Conservation (phyloP, 1,140 invertebrate species). For the Maniola jurtina region DNA sequence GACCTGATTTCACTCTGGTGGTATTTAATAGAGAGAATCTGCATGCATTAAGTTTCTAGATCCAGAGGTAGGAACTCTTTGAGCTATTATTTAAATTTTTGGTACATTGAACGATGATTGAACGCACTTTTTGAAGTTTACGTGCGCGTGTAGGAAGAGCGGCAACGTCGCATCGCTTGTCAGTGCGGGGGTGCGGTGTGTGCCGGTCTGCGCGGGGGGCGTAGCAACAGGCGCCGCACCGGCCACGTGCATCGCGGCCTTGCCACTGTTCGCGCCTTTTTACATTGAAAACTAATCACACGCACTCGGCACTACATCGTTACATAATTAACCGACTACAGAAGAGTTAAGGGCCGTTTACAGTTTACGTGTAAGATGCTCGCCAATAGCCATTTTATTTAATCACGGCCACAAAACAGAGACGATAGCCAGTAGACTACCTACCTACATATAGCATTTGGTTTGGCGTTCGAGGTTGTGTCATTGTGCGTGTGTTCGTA, state of each 20-base stretch:
- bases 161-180: slow-evolving; percentile 59
- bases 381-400: too few species aligned
- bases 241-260: slow-evolving; percentile 56
- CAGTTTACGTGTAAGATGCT: too few species aligned
- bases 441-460: too few species aligned
- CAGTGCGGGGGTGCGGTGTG: slow-evolving; percentile 25
- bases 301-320: slow-evolving; percentile 27
- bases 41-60: too few species aligned
- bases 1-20: too few species aligned
- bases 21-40: too few species aligned
- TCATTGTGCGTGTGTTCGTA: too few species aligned
- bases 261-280: slow-evolving; percentile 73
- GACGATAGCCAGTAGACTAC: too few species aligned
- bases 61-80: too few species aligned
- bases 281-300: slow-evolving; percentile 63
- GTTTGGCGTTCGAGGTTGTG: too few species aligned
- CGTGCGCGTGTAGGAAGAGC: slow-evolving; percentile 34
- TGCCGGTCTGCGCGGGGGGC: slow-evolving; percentile 38
- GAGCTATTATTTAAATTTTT: background rate
- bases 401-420: too few species aligned
- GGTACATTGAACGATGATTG: background rate
- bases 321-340: slow-evolving; percentile 9
- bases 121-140: slow-evolving; percentile 14
- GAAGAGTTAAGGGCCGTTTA: too few species aligned
- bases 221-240: slow-evolving; percentile 68